Conservation (phyloP, 2,888 invertebrate species). For the Meandrusa payeni region DNA sequence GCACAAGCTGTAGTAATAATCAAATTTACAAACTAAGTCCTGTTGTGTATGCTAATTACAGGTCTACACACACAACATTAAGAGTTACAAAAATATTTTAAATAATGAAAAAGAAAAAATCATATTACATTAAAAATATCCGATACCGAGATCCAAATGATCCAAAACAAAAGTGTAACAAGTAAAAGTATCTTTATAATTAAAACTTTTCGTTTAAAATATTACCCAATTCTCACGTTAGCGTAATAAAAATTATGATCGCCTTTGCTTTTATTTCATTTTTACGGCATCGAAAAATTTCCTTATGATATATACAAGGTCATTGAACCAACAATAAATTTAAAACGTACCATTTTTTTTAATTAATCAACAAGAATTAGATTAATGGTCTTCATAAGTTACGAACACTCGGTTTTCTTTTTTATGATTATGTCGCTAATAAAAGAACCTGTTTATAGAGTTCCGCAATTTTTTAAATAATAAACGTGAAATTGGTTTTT, state of each 20-base stretch:
- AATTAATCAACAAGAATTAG: constrained; percentile 10
- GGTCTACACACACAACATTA: no score
- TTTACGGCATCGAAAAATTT: constrained; percentile 3
- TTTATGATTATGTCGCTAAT: background rate
- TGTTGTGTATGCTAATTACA: no score
- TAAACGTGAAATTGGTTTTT: no score
- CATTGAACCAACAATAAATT: constrained; percentile 6
- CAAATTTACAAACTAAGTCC: no score
- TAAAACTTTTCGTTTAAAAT: no score
- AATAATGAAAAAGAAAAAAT: no score
- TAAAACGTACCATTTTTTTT: background rate
- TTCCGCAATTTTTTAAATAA: background rate
- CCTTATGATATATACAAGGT: background rate
- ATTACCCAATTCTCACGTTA: constrained; percentile 1
- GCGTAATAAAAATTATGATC: constrained; percentile 3
- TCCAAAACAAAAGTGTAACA: background rate
- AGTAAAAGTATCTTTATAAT: constrained; percentile 1
- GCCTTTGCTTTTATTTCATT: constrained; percentile 3
- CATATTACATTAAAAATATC: no score
- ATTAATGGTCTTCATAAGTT: constrained; percentile 12
- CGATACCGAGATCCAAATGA: no score
- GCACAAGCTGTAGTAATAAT: no score
- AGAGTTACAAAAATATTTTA: no score
- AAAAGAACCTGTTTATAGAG: background rate
- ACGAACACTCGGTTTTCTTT: constrained; percentile 15